Base-by-base conservation (phyloP, 2,113 vertebrate genomes). In the Leptosomus discolor region DNA sequence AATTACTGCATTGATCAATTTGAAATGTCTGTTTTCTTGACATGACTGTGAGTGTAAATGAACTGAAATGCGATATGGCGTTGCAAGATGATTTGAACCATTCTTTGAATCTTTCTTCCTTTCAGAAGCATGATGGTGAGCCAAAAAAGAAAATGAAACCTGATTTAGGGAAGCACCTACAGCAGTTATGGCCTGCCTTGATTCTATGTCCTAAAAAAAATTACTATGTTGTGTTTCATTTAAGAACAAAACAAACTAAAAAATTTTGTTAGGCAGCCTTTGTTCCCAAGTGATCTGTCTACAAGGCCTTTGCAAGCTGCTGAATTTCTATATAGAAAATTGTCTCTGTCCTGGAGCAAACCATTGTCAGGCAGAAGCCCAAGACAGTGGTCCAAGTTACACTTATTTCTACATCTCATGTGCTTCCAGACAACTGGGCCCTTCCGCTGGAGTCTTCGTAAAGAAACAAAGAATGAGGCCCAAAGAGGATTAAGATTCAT, bases 1-100 rank as follows among this genome's bases (percentile, higher is more conserved):
- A 91, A 39, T 94, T 95, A 95, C 77, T 85, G 74, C 80, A 79
- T 27, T 94, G 97, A 94, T 71, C 94, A 87, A 79, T 89, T 68
- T 91, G 80, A 94, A 91, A 90, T 76, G 84, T 94, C 95, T 94
- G 45, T 69, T 94, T 93, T 9, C 65, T 91, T 92, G 86, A 82
- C 77, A 34, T 65, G 70, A 67, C 70, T 19, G 36, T 58, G 60
- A 64, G 32, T 23, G 16, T 45, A 95, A 82, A 85, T 91, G 81
- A 88, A 82, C 77, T 94, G 92, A 94, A 96, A 97, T 54, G 48
- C 2, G 22, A 88, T 87, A 92, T 2, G 5, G 64, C 0, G 0
- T 87, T 88, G 73, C 48, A 73, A 85, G 89, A 85, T 87, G 13
- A 85, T 94, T 87, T 82, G n/a, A 95, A 57, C 41, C 16, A 75